Evolutionary conservation across 2,888 invertebrate genomes (phyloP).

Genomic region (Phengaris alcon): DNA sequence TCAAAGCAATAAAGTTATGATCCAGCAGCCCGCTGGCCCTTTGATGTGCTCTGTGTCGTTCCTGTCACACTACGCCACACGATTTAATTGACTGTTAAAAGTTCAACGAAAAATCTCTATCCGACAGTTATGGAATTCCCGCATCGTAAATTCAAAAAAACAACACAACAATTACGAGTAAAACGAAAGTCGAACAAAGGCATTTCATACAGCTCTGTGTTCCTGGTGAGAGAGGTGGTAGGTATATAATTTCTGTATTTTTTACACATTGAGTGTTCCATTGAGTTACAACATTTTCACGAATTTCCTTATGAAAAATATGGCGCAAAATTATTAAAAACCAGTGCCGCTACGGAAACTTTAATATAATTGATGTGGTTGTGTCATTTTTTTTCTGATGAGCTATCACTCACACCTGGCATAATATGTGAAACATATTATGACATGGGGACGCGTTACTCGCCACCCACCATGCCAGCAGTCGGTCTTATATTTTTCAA

Average conservation of each 20-base stretch:
- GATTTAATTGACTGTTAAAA: slow-evolving; percentile 7
- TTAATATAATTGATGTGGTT: no score
- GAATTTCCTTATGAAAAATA: not conserved
- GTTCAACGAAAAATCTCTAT: not conserved
- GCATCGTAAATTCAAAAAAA: not conserved
- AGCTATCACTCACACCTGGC: no score
- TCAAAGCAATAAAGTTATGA: not conserved
- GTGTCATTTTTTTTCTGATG: no score
- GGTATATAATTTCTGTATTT: not conserved
- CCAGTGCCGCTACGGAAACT: no score
- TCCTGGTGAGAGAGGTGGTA: not conserved
- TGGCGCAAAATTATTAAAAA: no score
- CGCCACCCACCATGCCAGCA: no score
- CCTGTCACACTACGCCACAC: slow-evolving; percentile 1
- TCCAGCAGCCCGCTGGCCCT: not conserved
- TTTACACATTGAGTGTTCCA: not conserved
- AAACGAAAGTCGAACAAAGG: not conserved
- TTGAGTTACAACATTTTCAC: not conserved
- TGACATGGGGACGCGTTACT: no score
- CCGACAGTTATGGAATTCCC: not conserved
- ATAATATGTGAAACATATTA: no score
- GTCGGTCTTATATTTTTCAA: no score
- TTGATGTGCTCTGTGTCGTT: not conserved
- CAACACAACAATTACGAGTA: not conserved
- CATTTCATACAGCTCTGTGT: not conserved